phyloP scores from a whole-genome alignment of 2,797 vertebrate genomes.

The Fistularia tabacaria region DNA sequence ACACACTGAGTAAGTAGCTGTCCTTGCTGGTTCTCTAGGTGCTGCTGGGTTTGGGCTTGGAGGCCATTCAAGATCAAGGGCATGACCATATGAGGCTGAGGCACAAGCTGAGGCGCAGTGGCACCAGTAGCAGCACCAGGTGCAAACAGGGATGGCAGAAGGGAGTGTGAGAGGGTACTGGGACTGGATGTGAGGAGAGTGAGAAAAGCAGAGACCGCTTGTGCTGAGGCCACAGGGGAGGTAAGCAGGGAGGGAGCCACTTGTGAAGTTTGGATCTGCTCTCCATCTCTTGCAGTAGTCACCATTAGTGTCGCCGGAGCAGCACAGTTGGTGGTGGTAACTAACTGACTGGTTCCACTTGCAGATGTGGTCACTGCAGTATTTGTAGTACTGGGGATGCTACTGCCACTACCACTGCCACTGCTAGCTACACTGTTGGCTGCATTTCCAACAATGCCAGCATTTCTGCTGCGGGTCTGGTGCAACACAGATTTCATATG shows the following conservation, averaged over 20 bases:
- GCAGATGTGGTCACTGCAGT: constrained; percentile 51
- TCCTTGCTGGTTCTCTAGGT: constrained; percentile 70
- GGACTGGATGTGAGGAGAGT: constrained; percentile 78
- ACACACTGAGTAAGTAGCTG: constrained; percentile 77
- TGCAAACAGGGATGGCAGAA: constrained; percentile 72
- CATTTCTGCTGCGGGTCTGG: constrained; percentile 84
- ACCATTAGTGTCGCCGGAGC: constrained; percentile 64
- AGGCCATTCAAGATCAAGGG: constrained; percentile 78
- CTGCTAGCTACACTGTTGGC: constrained; percentile 50
- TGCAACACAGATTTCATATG: constrained; percentile 87
- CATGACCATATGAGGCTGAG: constrained; percentile 80
- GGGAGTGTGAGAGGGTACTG: constrained; percentile 71
- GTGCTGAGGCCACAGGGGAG: constrained; percentile 77
- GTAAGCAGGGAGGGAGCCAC: constrained; percentile 73
- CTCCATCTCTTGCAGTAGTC: constrained; percentile 69
- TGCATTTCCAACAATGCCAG: constrained; percentile 71
- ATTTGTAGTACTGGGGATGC: constrained; percentile 47
- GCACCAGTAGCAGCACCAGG: constrained; percentile 61
- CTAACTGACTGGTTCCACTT: constrained; percentile 57
- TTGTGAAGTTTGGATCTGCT: constrained; percentile 68
- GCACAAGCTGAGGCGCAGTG: constrained; percentile 70
- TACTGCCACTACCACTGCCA: constrained; percentile 40
- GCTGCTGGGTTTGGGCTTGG: constrained; percentile 72
- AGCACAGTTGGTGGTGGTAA: constrained; percentile 62
- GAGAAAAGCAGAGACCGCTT: constrained; percentile 79